These are phyloP conservation scores for Chaetogeoica ovagalla DNA, from an alignment of 2,888 invertebrate species.

Conservation along the genomic window DNA sequence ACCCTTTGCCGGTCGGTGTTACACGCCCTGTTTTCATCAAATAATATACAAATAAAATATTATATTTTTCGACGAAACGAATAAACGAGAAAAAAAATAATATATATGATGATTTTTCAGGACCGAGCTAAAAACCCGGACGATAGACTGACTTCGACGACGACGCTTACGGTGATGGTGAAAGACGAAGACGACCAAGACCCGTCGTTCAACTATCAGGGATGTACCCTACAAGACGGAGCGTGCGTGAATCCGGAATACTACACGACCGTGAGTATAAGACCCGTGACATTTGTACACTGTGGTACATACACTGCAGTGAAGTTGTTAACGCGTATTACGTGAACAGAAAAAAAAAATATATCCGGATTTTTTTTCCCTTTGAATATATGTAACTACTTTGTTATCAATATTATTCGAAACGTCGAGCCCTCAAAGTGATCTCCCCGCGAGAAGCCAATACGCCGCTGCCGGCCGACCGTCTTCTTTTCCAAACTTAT, in stretches of 20 bases:
- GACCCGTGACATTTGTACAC: too few relatives aligned
- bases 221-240: constrained; percentile 78
- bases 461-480: too few relatives aligned
- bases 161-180: constrained; percentile 81
- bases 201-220: constrained; percentile 86
- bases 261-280: constrained; percentile 72
- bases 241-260: constrained; percentile 88
- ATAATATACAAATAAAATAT: not conserved
- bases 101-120: constrained; percentile 62
- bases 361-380: too few relatives aligned
- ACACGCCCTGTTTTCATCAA: not conserved
- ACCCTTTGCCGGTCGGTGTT: constrained; percentile 34
- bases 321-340: too few relatives aligned
- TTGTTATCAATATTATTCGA: too few relatives aligned
- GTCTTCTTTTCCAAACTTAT: too few relatives aligned
- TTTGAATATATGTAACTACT: too few relatives aligned
- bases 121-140: constrained; percentile 80
- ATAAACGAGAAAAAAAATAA: not conserved
- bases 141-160: constrained; percentile 78
- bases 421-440: too few relatives aligned
- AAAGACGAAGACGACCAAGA: constrained; percentile 89
- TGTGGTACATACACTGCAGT: too few relatives aligned
- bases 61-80: not conserved
- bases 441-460: too few relatives aligned
- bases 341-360: too few relatives aligned